A percentile compares a stretch with the other conserved stretches of the same genome.
These are phyloP conservation scores for Cistogaster globosa DNA, from an alignment of 2,888 invertebrate genomes.

Conservation along the genomic window DNA sequence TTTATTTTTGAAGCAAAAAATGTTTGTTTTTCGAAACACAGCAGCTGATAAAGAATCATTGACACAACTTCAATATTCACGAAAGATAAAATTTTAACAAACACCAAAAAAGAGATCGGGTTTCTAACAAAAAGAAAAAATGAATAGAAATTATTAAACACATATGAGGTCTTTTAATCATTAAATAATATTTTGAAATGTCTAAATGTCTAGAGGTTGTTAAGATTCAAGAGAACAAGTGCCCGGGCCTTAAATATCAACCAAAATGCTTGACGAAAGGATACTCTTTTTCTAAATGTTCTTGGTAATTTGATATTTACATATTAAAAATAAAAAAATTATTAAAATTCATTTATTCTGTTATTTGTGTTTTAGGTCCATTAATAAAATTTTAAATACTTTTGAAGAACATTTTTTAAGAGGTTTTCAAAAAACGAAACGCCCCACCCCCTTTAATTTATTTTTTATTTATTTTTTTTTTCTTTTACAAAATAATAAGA, in stretches of 20 bases:
- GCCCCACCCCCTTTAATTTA: too few relatives aligned
- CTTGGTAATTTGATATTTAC: conserved; percentile 59
- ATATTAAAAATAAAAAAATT: conserved; percentile 42
- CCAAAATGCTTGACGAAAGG: not conserved
- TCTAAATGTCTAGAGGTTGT: not conserved
- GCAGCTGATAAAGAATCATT: conserved; percentile 58
- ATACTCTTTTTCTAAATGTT: conserved; percentile 20
- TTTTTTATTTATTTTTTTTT: too few relatives aligned
- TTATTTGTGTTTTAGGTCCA: conserved; percentile 35
- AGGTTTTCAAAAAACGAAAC: not conserved
- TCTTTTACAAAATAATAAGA: conserved; percentile 15
- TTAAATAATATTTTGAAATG: not conserved
- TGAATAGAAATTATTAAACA: not conserved
- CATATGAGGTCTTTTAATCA: not conserved
- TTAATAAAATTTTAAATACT: conserved; percentile 29
- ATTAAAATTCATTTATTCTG: conserved; percentile 32
- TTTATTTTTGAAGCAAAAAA: not conserved
- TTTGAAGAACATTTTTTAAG: conserved; percentile 23
- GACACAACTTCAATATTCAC: conserved; percentile 1
- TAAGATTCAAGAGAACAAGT: conserved; percentile 44
- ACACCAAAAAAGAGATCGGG: conserved; percentile 50
- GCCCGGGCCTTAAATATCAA: conserved; percentile 7
- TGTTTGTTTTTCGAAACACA: conserved; percentile 43
- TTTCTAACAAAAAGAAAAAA: conserved; percentile 3
- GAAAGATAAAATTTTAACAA: conserved; percentile 57